Evolutionary conservation across 2,797 vertebrate genomes (phyloP).

Genomic region (Acipenser ruthenus): DNA sequence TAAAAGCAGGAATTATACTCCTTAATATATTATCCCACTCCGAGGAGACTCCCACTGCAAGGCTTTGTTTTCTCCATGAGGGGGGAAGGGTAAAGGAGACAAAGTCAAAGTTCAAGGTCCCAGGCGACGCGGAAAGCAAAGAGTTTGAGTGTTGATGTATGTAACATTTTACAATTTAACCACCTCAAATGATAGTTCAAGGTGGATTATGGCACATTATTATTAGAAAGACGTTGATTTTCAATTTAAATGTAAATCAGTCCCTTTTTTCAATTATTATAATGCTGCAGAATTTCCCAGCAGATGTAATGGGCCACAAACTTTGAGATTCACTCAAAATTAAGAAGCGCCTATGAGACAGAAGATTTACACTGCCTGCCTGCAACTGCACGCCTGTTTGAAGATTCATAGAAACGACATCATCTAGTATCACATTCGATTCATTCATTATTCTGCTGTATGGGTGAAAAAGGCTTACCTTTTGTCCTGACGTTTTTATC

Average conservation of each 20-base stretch:
- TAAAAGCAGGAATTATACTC: conserved; percentile 30
- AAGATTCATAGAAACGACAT: no score
- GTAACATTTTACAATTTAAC: conserved; percentile 56
- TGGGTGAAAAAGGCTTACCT: not conserved
- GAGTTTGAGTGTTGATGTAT: conserved; percentile 32
- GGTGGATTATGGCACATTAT: conserved; percentile 57
- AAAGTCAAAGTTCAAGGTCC: conserved; percentile 27
- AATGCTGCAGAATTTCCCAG: conserved; percentile 40
- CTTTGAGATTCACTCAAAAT: conserved; percentile 31
- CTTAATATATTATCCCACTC: conserved; percentile 7
- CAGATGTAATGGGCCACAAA: conserved; percentile 42
- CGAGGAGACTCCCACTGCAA: conserved; percentile 26
- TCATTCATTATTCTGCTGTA: not conserved
- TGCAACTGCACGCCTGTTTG: not conserved
- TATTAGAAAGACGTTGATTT: conserved; percentile 54
- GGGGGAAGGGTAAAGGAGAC: conserved; percentile 26
- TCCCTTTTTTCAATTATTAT: conserved; percentile 42
- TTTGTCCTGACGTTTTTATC: no score
- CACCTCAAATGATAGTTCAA: conserved; percentile 49
- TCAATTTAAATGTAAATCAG: conserved; percentile 67
- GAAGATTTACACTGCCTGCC: conserved; percentile 5
- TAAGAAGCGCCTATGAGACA: conserved; percentile 21
- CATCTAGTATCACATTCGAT: no score
- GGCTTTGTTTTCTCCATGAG: conserved; percentile 9
- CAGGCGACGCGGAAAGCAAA: conserved; percentile 34